Evolutionary conservation across 1,140 invertebrate species (phyloP).

Genomic region (Calephelis virginiensis): DNA sequence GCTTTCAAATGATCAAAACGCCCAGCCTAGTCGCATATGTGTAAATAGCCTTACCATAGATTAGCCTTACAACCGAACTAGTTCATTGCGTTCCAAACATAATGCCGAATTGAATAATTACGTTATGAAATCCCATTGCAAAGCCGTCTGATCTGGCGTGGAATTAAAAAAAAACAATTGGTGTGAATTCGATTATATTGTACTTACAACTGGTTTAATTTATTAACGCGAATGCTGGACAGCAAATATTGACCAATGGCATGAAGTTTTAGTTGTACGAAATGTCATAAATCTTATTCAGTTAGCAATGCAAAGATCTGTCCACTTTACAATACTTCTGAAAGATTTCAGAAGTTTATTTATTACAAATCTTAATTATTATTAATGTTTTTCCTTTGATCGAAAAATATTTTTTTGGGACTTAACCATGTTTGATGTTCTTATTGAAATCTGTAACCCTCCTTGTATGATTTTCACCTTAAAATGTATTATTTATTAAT

Average conservation of each 20-base stretch:
- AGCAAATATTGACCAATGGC: conserved; percentile 3
- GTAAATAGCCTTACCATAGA: no score
- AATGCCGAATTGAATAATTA: conserved; percentile 33
- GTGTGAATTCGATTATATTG: conserved; percentile 12
- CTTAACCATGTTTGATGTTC: no score
- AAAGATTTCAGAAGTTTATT: no score
- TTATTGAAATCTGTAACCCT: no score
- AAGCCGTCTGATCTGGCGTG: conserved; percentile 19
- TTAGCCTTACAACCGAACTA: conserved; percentile 21
- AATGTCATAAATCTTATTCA: background rate
- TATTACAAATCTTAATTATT: no score
- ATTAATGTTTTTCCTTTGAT: no score
- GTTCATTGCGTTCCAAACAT: conserved; percentile 26
- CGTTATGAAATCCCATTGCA: conserved; percentile 36
- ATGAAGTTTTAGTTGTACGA: background rate
- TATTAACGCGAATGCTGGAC: background rate
- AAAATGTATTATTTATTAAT: no score
- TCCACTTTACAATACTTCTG: no score
- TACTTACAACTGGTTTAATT: conserved; percentile 7
- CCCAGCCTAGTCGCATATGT: no score
- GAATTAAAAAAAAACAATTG: conserved; percentile 17
- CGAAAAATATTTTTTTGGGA: no score
- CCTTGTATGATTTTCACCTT: no score
- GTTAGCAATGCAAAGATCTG: background rate
- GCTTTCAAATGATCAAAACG: no score